phyloP scores from a whole-genome alignment of 2,113 vertebrate species.

The Eptesicus fuscus region DNA sequence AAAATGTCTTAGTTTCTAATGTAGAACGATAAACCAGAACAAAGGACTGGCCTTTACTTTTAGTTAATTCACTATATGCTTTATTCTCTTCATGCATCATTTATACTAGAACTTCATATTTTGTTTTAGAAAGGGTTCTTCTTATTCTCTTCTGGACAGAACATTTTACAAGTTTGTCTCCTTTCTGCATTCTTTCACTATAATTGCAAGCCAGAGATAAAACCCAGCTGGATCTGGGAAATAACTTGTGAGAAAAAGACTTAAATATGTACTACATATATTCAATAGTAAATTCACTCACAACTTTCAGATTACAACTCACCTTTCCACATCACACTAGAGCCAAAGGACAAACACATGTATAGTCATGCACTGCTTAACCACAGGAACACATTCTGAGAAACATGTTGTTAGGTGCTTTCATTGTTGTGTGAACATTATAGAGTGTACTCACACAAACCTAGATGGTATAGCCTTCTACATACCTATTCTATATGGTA shows the following conservation, averaged over 20 bases:
- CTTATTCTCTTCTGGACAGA: conserved; percentile 20
- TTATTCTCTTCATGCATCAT: background rate
- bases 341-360: conserved; percentile 24
- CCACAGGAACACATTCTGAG: background rate
- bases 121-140: conserved; percentile 13
- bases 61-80: conserved; percentile 7
- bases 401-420: background rate
- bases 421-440: background rate
- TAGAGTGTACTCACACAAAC: background rate
- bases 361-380: background rate
- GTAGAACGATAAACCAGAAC: background rate
- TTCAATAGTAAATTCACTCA: conserved; percentile 1
- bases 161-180: conserved; percentile 12
- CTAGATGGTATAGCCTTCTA: background rate
- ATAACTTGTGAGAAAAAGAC: background rate
- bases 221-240: conserved; percentile 15
- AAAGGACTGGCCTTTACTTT: conserved; percentile 35
- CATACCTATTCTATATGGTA: background rate
- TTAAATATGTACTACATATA: background rate
- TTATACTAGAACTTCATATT: conserved; percentile 40
- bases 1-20: background rate
- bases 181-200: conserved; percentile 13
- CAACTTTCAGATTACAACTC: conserved; percentile 17
- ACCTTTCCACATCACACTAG: background rate
- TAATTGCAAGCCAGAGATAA: conserved; percentile 13